Conservation (phyloP, 2,797 vertebrate genomes). For the Cirrhinus molitorella region DNA sequence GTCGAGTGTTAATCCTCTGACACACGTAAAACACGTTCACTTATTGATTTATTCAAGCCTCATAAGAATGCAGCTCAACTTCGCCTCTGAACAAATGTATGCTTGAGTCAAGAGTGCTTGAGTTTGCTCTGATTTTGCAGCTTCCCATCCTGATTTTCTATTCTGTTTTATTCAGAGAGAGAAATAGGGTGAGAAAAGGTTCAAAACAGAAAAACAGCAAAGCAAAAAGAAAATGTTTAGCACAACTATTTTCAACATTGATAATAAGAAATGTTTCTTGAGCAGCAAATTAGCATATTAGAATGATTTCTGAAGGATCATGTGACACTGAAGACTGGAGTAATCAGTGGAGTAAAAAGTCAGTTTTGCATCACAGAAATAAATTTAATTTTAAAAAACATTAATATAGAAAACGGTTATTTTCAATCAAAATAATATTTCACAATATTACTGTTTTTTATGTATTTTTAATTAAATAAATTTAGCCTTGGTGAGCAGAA, state of each 20-base stretch:
- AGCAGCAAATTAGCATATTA: not conserved
- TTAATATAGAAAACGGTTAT: not conserved
- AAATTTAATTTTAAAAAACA: not conserved
- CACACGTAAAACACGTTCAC: constrained; percentile 42
- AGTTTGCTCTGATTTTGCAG: not conserved
- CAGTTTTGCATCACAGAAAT: not conserved
- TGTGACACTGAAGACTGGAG: not conserved
- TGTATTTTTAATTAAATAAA: not conserved
- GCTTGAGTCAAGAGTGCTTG: not conserved
- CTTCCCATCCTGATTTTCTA: not conserved
- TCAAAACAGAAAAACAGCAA: not conserved
- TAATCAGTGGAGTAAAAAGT: not conserved
- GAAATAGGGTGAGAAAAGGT: not conserved
- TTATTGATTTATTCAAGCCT: constrained; percentile 48
- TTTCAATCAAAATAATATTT: not conserved
- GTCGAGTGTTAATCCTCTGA: constrained; percentile 22
- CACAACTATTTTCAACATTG: not conserved
- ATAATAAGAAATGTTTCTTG: not conserved
- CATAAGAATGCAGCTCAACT: constrained; percentile 18
- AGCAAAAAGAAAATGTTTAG: not conserved
- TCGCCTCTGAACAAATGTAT: constrained; percentile 20
- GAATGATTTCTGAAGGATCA: not conserved
- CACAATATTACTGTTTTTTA: not conserved
- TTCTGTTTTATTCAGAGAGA: not conserved
- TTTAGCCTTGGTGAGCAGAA: not conserved